Conservation (phyloP, 2,888 invertebrate species). For the Agrotis segetum region DNA sequence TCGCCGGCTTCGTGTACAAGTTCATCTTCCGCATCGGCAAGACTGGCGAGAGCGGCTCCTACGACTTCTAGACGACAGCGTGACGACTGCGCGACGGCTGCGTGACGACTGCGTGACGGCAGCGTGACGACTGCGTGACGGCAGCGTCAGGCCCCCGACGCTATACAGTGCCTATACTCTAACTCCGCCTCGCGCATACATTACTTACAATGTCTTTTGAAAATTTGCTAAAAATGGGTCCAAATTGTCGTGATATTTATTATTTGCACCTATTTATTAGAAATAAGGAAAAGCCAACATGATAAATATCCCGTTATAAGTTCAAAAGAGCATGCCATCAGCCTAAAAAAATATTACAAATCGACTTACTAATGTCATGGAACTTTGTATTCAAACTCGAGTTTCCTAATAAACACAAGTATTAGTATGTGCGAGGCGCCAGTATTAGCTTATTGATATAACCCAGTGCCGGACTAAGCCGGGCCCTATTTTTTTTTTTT, state of each 20-base stretch:
- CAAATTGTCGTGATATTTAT: constrained; percentile 50
- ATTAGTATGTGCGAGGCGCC: constrained; percentile 64
- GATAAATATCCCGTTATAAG: no score
- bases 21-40: constrained; percentile 93
- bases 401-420: constrained; percentile 30
- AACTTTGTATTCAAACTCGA: constrained; percentile 11
- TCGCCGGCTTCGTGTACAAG: constrained; percentile 94
- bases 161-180: constrained; percentile 58
- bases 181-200: constrained; percentile 64
- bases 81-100: constrained; percentile 52
- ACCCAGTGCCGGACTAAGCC: no score
- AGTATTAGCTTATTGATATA: constrained; percentile 75
- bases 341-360: neutral
- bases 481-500: no score
- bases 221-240: constrained; percentile 30
- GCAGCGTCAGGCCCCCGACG: constrained; percentile 29
- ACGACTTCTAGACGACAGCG: constrained; percentile 92
- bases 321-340: no score
- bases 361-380: constrained; percentile 1
- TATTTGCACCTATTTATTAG: constrained; percentile 51
- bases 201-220: constrained; percentile 8
- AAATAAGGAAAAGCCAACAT: constrained; percentile 8
- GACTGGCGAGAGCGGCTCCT: constrained; percentile 93
- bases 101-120: constrained; percentile 51
- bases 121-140: constrained; percentile 50